Base-by-base conservation (phyloP, 2,888 invertebrate species). In the Caenorhabditis parvicauda region DNA sequence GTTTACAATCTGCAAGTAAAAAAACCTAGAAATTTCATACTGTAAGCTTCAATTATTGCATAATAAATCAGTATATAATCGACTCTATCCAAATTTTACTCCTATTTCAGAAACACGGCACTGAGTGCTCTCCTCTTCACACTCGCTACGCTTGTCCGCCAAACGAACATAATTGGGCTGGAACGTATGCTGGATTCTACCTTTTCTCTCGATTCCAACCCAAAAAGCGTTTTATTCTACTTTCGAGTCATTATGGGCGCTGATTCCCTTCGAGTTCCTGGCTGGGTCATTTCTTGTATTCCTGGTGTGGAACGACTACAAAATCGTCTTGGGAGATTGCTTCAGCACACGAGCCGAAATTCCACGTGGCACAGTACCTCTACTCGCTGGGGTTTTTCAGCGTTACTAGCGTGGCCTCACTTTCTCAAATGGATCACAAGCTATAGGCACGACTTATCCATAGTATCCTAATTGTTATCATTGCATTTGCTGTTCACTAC, bases 141-240 rank as follows among this genome's bases (percentile, higher is more conserved):
- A 0, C 81, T 86, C 1, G 86, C 90, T 44, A 86, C 94, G 5
- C 68, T 90, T 0, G 88, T 90, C 82, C 86, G 98, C n/a, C 96
- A 98, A 83, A 96, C 94, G 0, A 98, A 96, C 82, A 87, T 95
- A 6, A 87, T 92, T 96, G 94, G 93, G 86, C 95, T 0, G 87
- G 87, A 0, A 88, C 84, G 67, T 77, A 82, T 24, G 82, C 82
- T 12, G 24, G 52, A 2, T 54, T 66, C 6, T n/a, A 58, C 24
- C 52, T 68, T 12, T 52, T 62, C 17, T 42, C 46, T 17, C n/a
- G 37, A 14, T 42, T 42, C 27, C 35, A 47, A 21, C 7, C 7
- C 7, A 24, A 53, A 6, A 28, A 14, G 24, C 35, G 27, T 27
- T 48, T 29, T 22, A 22, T 6, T 55, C 49, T 6, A n/a, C n/a